Percentiles rank a stretch among this genome's conserved stretches.
Evolutionary conservation across 2,888 invertebrate species (phyloP).

Genomic region (Phyto melanocephala): DNA sequence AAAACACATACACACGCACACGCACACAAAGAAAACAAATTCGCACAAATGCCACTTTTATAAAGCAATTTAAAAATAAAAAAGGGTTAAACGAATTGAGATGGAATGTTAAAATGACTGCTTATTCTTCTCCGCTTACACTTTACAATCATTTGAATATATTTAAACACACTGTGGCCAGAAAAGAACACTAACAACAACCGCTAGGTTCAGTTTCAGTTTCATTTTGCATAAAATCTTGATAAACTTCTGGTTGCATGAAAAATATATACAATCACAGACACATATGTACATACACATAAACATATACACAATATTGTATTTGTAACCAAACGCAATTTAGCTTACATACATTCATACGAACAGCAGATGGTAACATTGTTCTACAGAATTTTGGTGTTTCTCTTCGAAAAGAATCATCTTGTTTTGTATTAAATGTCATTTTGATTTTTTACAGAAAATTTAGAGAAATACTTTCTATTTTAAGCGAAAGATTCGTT

Average conservation of each 20-base stretch:
- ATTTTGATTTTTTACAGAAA: too few species aligned
- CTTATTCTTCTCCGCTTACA: background rate
- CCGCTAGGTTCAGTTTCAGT: background rate
- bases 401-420: too few species aligned
- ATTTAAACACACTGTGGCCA: background rate
- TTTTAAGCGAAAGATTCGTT: too few species aligned
- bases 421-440: too few species aligned
- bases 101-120: background rate
- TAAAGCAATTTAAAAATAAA: background rate
- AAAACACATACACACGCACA: too few species aligned
- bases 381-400: background rate
- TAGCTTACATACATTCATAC: too few species aligned
- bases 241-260: constrained; percentile 8
- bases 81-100: constrained; percentile 1
- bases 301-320: too few species aligned
- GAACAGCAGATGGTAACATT: background rate
- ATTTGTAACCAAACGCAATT: too few species aligned
- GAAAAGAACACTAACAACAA: background rate
- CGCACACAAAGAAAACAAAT: too few species aligned
- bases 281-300: too few species aligned
- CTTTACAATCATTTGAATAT: background rate
- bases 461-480: too few species aligned
- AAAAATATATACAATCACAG: background rate
- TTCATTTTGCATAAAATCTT: background rate
- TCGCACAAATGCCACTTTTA: background rate